Base-by-base conservation (phyloP, 2,888 invertebrate genomes). In the Caenorhabditis afra region DNA sequence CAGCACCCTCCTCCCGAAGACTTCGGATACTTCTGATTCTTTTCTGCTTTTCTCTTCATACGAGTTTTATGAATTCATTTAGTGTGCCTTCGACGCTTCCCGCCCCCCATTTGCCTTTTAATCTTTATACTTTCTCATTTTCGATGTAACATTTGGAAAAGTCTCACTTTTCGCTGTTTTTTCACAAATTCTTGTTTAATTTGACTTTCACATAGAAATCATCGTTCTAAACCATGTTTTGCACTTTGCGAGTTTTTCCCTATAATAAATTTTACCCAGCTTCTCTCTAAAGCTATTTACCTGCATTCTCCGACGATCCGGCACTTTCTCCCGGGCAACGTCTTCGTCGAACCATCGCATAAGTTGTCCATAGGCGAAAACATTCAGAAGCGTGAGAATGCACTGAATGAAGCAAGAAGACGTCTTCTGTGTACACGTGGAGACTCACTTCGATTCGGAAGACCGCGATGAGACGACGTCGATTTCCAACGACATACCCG, bases 401-500 rank as follows among this genome's bases (percentile, higher is more conserved):
- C 76, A 66, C 61, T 85, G 62, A 39, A 81, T 61, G 23, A 50
- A 23, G 14, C n/a, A n/a, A n/a, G n/a, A n/a, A n/a, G n/a, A n/a
- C n/a, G 4, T 20, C 5, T 23, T 29, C 29, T 50, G 11, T 2
- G 3, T 2, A 22, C 10, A 22, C 8, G 14, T 10, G 4, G 14
- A 7, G 20, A 18, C 45, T 55, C 35, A 77, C 62, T 61, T 83
- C 81, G 10, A 88, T 76, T 20, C 84, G 68, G 22, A 84, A 49
- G 16, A 89, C 82, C 12, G 89, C 73, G 10, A 85, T 61, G 18
- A 86, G 20, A n/a, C 89, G 75, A 18, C 83, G 59, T 3, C 87
- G 76, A 53, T 88, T 89, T 29, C 89, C 89, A 4, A 79, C 41
- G 23, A 82, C 71, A 64, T 87, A 87, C 3, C 88, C 88, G 12